phyloP scores from a whole-genome alignment of 2,797 vertebrate species.

The Odontamblyopus lacepedii region DNA sequence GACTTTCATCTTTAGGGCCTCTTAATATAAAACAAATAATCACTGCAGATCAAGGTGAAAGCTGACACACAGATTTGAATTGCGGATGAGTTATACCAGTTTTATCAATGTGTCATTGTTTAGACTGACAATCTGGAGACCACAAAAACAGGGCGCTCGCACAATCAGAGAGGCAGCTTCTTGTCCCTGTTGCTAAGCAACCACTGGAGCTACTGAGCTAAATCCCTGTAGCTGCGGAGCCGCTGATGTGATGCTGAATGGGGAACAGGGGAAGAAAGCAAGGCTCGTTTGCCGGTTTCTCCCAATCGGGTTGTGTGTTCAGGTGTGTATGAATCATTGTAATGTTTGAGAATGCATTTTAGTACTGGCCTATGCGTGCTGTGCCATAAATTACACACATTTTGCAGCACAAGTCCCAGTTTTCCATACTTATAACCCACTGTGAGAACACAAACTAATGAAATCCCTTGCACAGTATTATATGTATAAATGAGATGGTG shows the following conservation, averaged over 20 bases:
- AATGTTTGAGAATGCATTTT: neutral
- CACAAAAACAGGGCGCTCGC: constrained; percentile 59
- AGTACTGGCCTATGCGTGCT: neutral
- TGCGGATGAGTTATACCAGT: constrained; percentile 21
- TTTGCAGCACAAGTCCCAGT: neutral
- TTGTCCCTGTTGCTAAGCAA: constrained; percentile 83
- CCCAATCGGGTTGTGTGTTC: constrained; percentile 29
- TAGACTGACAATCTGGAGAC: constrained; percentile 67
- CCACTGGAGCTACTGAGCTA: constrained; percentile 74
- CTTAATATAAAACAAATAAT: constrained; percentile 4
- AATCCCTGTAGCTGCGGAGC: constrained; percentile 63
- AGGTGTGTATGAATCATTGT: neutral
- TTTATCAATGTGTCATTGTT: constrained; percentile 69
- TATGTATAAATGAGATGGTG: constrained; percentile 12
- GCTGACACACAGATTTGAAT: constrained; percentile 45
- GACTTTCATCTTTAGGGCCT: constrained; percentile 19
- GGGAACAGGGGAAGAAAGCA: constrained; percentile 57
- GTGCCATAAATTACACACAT: neutral
- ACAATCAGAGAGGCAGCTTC: constrained; percentile 76
- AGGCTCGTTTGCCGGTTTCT: constrained; percentile 8
- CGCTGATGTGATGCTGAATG: constrained; percentile 74
- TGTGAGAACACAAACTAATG: neutral
- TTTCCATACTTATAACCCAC: neutral
- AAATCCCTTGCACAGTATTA: neutral
- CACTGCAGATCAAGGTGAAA: constrained; percentile 21